Conservation (phyloP, 2,797 vertebrate species). For the Aeoliscus strigatus region DNA sequence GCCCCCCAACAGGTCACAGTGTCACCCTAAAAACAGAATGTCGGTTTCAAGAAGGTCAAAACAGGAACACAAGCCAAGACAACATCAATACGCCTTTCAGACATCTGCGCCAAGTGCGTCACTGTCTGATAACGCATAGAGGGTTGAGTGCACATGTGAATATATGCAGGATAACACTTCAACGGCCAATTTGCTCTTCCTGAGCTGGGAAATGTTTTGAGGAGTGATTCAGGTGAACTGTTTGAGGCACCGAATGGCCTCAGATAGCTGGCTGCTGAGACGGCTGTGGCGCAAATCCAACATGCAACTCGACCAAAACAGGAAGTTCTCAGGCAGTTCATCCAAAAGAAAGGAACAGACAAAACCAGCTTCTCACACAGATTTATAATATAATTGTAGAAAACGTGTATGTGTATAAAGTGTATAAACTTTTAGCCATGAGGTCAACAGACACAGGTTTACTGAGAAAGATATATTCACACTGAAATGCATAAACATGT, state of each 20-base stretch:
- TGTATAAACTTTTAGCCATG: no score
- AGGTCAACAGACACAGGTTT: no score
- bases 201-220: conserved; percentile 29
- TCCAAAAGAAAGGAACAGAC: conserved; percentile 17
- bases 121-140: conserved; percentile 6
- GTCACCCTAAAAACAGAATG: conserved; percentile 37
- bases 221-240: conserved; percentile 36
- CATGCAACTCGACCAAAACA: conserved; percentile 45
- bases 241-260: conserved; percentile 11
- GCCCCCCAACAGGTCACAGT: conserved; percentile 2
- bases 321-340: conserved; percentile 30
- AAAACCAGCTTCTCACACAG: conserved; percentile 8
- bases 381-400: no score
- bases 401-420: no score
- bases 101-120: conserved; percentile 41
- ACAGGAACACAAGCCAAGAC: no score
- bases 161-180: conserved; percentile 3
- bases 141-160: conserved; percentile 2
- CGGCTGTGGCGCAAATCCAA: conserved; percentile 22
- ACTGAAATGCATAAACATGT: conserved; percentile 4
- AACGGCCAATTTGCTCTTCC: conserved; percentile 26
- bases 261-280: conserved; percentile 13
- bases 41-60: conserved; percentile 11
- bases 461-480: no score
- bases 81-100: no score